phyloP scores from a whole-genome alignment of 2,888 invertebrate species.

The Heliconius ismenius region DNA sequence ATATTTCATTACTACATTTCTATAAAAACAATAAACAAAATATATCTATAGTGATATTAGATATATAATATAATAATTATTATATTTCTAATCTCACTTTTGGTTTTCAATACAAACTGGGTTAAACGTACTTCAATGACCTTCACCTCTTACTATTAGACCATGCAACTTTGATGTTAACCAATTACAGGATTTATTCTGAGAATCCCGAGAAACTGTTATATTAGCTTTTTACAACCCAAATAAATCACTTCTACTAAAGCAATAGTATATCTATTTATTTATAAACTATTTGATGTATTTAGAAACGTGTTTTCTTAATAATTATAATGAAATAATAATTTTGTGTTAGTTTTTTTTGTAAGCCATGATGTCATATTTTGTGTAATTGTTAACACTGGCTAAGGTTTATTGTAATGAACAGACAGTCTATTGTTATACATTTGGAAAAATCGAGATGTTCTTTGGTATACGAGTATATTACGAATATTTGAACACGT shows the following conservation, averaged over 20 bases:
- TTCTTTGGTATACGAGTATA: background rate
- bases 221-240: background rate
- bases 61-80: background rate
- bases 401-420: background rate
- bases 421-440: slow-evolving; percentile 14
- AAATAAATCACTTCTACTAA: slow-evolving; percentile 1
- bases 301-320: slow-evolving; percentile 5
- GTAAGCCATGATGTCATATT: slow-evolving; percentile 18
- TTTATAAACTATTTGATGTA: background rate
- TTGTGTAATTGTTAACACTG: slow-evolving; percentile 15
- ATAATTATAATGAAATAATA: slow-evolving; percentile 9
- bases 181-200: slow-evolving; percentile 24
- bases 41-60: background rate
- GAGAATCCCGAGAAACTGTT: slow-evolving; percentile 9
- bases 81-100: background rate
- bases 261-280: background rate
- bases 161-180: slow-evolving; percentile 22
- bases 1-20: background rate
- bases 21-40: background rate
- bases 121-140: background rate
- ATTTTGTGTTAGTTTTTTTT: background rate
- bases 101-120: background rate
- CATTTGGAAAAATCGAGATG: background rate
- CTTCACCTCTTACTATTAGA: slow-evolving; percentile 12
- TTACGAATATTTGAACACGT: background rate